These are phyloP conservation scores for Cheilosia impressa DNA, from an alignment of 2,888 invertebrate genomes.

Conservation along the genomic window DNA sequence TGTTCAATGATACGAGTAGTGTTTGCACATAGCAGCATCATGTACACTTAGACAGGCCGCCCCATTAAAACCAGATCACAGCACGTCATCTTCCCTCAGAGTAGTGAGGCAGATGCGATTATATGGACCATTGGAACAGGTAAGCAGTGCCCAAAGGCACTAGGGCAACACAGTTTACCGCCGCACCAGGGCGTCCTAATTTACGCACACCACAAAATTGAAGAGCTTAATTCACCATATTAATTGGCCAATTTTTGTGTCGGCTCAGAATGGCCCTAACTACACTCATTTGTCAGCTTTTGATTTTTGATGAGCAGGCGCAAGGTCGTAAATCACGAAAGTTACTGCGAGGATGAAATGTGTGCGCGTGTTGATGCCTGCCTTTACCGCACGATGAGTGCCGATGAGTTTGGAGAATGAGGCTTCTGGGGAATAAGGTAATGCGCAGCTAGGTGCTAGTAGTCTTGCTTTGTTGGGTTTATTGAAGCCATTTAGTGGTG, in stretches of 20 bases:
- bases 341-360: constrained; percentile 17
- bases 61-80: constrained; percentile 68
- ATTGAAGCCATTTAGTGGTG: constrained; percentile 52
- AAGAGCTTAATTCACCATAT: constrained; percentile 58
- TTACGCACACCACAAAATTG: constrained; percentile 46
- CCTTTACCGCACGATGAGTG: not conserved
- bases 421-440: constrained; percentile 46
- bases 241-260: constrained; percentile 62
- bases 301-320: constrained; percentile 54
- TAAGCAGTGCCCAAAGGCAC: constrained; percentile 21
- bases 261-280: constrained; percentile 49
- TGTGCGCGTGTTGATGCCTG: constrained; percentile 12
- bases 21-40: constrained; percentile 29
- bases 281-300: constrained; percentile 66
- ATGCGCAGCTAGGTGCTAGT: constrained; percentile 34
- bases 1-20: constrained; percentile 35
- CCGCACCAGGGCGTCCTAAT: constrained; percentile 24
- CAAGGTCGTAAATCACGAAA: constrained; percentile 56
- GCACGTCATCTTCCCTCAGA: constrained; percentile 35
- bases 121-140: constrained; percentile 1
- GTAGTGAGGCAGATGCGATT: constrained; percentile 36
- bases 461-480: constrained; percentile 34
- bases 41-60: constrained; percentile 6
- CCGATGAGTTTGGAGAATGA: constrained; percentile 38
- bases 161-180: constrained; percentile 27